phyloP scores from a whole-genome alignment of 92 coral and sea anemone species.

The Parazoanthus atlanticus region DNA sequence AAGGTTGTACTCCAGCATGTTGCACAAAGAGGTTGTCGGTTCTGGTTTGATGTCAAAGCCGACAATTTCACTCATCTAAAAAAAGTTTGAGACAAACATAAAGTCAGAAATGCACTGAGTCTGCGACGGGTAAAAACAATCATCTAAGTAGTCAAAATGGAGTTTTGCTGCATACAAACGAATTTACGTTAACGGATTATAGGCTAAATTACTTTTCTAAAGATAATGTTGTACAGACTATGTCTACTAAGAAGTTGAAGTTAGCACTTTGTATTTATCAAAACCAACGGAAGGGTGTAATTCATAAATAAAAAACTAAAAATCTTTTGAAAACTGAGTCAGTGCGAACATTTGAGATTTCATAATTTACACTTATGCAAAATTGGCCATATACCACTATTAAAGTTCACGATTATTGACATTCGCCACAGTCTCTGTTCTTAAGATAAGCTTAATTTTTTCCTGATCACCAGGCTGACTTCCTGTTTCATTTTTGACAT shows the following conservation, averaged over 20 bases:
- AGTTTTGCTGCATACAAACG: too few species aligned
- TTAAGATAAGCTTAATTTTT: not conserved
- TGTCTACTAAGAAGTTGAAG: too few species aligned
- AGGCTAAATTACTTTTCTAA: not conserved
- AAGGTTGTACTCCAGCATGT: constrained; percentile 96
- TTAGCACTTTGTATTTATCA: too few species aligned
- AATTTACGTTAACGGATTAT: not conserved
- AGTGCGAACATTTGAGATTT: too few species aligned
- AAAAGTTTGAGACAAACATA: constrained; percentile 2
- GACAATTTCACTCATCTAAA: constrained; percentile 95
- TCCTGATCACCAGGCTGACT: not conserved
- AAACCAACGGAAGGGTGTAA: too few species aligned
- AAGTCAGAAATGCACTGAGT: not conserved
- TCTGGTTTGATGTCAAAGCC: constrained; percentile 97
- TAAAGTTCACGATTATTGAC: too few species aligned
- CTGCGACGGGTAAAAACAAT: not conserved
- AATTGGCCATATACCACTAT: too few species aligned
- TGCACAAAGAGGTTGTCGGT: constrained; percentile 90
- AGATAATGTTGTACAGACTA: not conserved
- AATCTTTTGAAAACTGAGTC: too few species aligned
- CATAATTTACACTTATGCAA: too few species aligned
- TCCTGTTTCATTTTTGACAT: not conserved
- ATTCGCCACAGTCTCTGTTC: not conserved
- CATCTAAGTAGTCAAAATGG: not conserved
- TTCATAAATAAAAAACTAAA: too few species aligned